Evolutionary conservation across 1,140 invertebrate genomes (phyloP).

Genomic region (Hylaeus anthracinus): DNA sequence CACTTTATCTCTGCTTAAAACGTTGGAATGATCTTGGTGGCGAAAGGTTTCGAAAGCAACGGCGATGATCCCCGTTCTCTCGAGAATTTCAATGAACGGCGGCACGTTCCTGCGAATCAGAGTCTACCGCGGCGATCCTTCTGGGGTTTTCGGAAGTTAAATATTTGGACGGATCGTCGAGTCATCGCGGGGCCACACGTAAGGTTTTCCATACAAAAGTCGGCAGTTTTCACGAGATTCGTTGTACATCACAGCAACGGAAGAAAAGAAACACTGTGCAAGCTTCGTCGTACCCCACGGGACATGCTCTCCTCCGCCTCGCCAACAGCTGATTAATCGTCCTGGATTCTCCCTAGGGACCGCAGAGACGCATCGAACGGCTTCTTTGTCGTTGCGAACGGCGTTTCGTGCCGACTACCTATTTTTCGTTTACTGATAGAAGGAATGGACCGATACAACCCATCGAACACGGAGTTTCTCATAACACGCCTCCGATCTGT

Average conservation of each 20-base stretch:
- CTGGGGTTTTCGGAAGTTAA: slow-evolving; percentile 53
- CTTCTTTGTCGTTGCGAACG: slow-evolving; percentile 77
- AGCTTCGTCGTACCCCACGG: slow-evolving; percentile 73
- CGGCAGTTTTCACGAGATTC: slow-evolving; percentile 68
- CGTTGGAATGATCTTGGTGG: not conserved
- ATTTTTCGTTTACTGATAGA: slow-evolving; percentile 72
- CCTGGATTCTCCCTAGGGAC: slow-evolving; percentile 73
- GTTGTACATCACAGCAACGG: slow-evolving; percentile 51
- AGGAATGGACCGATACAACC: slow-evolving; percentile 46
- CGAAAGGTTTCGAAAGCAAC: not conserved
- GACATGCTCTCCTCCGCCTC: slow-evolving; percentile 77
- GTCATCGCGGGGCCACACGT: slow-evolving; percentile 69
- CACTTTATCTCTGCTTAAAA: not conserved
- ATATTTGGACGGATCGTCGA: slow-evolving; percentile 76
- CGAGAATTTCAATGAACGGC: slow-evolving; percentile 49
- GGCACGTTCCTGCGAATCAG: slow-evolving; percentile 23
- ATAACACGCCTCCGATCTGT: slow-evolving; percentile 21
- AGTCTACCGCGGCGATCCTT: slow-evolving; percentile 25
- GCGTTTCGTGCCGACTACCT: slow-evolving; percentile 69
- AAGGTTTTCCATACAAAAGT: slow-evolving; percentile 53
- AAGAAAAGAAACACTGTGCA: slow-evolving; percentile 76
- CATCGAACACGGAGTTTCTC: slow-evolving; percentile 31
- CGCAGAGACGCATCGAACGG: slow-evolving; percentile 75
- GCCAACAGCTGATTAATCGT: slow-evolving; percentile 82
- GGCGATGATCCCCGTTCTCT: slow-evolving; percentile 36